These are phyloP conservation scores for Ganaspis sp. DNA, from an alignment of 1,140 invertebrate genomes.

Conservation along the genomic window DNA sequence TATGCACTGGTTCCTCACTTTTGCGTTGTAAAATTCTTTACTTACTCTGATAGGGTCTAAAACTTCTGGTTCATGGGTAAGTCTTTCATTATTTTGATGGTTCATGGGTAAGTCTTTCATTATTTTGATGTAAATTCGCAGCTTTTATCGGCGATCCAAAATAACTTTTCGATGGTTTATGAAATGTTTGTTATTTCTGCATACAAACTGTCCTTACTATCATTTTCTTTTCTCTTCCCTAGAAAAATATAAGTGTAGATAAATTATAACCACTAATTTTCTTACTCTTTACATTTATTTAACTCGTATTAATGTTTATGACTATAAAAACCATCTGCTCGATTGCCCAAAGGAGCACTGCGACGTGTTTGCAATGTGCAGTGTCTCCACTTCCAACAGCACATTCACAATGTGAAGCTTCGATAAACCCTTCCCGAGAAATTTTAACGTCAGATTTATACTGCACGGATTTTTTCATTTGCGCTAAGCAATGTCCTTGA, in stretches of 20 bases:
- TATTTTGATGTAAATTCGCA: constrained; percentile 31
- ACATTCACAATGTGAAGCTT: constrained; percentile 32
- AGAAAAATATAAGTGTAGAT: neutral
- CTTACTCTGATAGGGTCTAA: constrained; percentile 19
- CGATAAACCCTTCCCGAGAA: neutral
- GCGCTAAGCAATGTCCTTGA: neutral
- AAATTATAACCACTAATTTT: neutral
- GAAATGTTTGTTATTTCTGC: constrained; percentile 34
- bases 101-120: too few species aligned
- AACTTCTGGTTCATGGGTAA: constrained; percentile 16
- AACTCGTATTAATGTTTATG: too few species aligned
- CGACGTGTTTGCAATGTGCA: constrained; percentile 33
- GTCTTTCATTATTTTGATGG: neutral
- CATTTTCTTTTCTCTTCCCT: constrained; percentile 31
- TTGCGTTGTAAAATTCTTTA: constrained; percentile 16
- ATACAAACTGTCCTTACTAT: constrained; percentile 29
- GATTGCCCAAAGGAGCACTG: constrained; percentile 31
- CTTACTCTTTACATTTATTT: too few species aligned
- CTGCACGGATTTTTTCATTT: constrained; percentile 4
- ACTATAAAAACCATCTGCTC: constrained; percentile 1
- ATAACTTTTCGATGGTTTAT: neutral
- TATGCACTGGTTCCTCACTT: neutral
- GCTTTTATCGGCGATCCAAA: constrained; percentile 32
- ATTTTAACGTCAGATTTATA: neutral
- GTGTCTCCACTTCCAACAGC: constrained; percentile 22